Conservation (phyloP, 2,113 vertebrate genomes). For the Solea solea region DNA sequence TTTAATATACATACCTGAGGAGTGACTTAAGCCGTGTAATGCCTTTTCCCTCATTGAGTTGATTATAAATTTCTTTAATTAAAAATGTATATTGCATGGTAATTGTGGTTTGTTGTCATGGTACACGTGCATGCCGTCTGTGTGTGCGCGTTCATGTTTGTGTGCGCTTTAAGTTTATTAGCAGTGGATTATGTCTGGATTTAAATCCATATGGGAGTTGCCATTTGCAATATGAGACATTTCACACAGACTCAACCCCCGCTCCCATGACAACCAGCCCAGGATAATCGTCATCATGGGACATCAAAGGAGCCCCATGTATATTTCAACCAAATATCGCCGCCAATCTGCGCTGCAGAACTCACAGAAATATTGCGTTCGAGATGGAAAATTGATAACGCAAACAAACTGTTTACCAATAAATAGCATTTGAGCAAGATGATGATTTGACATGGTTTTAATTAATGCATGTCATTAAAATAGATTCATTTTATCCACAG, state of each 20-base stretch:
- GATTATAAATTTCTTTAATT: not conserved
- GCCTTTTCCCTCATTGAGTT: not conserved
- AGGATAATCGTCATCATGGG: conserved; percentile 66
- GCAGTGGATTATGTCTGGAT: conserved; percentile 44
- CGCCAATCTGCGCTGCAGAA: conserved; percentile 64
- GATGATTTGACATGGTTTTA: conserved; percentile 46
- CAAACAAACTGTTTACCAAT: conserved; percentile 40
- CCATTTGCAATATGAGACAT: conserved; percentile 69
- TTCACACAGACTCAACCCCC: conserved; percentile 59
- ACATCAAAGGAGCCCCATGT: conserved; percentile 59
- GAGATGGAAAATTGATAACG: conserved; percentile 58
- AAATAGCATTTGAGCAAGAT: conserved; percentile 60
- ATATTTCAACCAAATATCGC: conserved; percentile 66
- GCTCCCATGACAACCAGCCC: conserved; percentile 63
- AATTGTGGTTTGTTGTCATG: not conserved
- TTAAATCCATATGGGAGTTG: conserved; percentile 64
- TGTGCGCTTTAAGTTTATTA: conserved; percentile 38
- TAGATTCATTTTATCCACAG: conserved; percentile 32
- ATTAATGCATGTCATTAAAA: conserved; percentile 48
- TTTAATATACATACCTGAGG: too few relatives aligned
- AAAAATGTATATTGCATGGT: not conserved
- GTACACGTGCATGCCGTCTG: not conserved
- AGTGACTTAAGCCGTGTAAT: not conserved
- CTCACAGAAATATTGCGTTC: conserved; percentile 56
- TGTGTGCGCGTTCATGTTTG: not conserved